phyloP scores from a whole-genome alignment of 2,113 vertebrate species.

The Zosterops borbonicus region DNA sequence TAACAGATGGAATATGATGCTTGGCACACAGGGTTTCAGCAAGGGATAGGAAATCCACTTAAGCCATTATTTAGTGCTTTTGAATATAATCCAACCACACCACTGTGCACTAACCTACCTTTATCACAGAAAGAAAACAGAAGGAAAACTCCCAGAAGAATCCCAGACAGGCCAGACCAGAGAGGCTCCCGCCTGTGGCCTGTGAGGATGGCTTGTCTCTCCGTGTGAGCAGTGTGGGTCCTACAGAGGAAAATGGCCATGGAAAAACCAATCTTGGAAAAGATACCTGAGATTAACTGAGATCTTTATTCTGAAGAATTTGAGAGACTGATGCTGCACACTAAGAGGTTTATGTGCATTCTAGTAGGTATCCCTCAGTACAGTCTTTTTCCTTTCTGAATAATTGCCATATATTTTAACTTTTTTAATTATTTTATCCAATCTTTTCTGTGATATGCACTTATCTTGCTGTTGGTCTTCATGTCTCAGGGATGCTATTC shows the following conservation, averaged over 20 bases:
- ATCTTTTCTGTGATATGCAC: not conserved
- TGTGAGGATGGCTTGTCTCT: not conserved
- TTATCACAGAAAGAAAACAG: not conserved
- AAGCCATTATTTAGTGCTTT: not conserved
- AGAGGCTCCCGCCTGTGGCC: not conserved
- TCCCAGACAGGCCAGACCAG: not conserved
- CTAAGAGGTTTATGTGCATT: too few species aligned
- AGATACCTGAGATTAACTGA: not conserved
- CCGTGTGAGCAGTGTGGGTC: rapidly evolving
- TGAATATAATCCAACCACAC: not conserved
- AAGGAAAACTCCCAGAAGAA: not conserved
- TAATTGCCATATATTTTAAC: not conserved
- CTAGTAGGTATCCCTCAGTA: not conserved
- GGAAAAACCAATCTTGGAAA: not conserved
- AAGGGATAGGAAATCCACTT: not conserved
- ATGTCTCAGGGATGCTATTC: not conserved
- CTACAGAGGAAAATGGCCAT: not conserved
- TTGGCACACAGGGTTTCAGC: rapidly evolving
- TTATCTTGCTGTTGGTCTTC: not conserved
- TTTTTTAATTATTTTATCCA: not conserved
- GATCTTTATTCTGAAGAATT: not conserved
- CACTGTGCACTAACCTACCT: not conserved
- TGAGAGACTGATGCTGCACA: not conserved
- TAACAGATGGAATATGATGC: not conserved
- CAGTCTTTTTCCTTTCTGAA: not conserved